Base-by-base conservation (phyloP, 1,140 invertebrate genomes). In the Drosophila kurseongensis region DNA sequence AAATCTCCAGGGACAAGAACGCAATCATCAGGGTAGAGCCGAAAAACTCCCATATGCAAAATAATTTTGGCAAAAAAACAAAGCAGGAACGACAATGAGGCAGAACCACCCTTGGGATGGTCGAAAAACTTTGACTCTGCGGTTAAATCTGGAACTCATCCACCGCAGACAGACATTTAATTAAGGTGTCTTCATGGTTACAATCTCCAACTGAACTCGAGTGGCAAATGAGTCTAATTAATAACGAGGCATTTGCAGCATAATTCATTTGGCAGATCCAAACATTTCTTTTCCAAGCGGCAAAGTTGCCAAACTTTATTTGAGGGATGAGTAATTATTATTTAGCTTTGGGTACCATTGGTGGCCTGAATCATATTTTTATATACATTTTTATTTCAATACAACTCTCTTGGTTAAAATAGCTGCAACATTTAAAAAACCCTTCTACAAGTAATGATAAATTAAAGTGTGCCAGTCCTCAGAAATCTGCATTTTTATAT, bases 221-320 rank as follows among this genome's bases (percentile, higher is more conserved):
- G 66, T 89, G 84, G 85, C 75, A 91, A 91, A 91, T 91, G 88
- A 91, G 88, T 90, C 88, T 90, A 91, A 91, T 91, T 91, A 91
- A 90, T 91, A 91, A 91, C 80, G 82, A 91, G 79, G 88, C 83
- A 91, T 91, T 91, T 91, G 77, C 88, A 65, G 71, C 88, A 91
- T 91, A 84, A 91, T 89, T 89, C 80, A 89, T 81, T 54, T 62
- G 36, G 36, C 52, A 57, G 52, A 35, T 48, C 27, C 10, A 55
- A 35, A 60, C 14, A 47, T 66, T 60, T 60, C 42, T 58, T 59
- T 63, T 23, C 1, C 16, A 16, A 41, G 29, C 29, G 29, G 0
- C 29, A 8, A 1, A 29, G 27, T 23, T 45, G 29, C 42, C 42
- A 38, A 38, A 48, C 12, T 10, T 1, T 14, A 12, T 7, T 58